phyloP scores from a whole-genome alignment of 1,140 invertebrate species.

The Drosophila pachea region DNA sequence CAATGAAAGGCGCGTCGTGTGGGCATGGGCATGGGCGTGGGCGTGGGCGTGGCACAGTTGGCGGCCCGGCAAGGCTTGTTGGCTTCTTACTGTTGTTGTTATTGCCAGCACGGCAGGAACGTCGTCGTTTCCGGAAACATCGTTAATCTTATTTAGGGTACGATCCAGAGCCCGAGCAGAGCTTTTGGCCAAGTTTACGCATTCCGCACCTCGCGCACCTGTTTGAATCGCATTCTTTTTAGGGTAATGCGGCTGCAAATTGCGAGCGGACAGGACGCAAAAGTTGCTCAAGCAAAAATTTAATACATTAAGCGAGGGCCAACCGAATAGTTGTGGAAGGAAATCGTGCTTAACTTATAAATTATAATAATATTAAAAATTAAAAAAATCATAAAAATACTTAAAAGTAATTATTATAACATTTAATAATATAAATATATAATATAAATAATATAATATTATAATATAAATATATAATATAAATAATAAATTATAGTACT shows the following conservation, averaged over 20 bases:
- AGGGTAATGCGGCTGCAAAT: conserved; percentile 13
- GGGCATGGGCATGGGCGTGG: conserved; percentile 23
- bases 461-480: background rate
- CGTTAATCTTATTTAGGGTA: conserved; percentile 68
- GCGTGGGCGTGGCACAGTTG: conserved; percentile 2
- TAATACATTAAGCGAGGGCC: conserved; percentile 3
- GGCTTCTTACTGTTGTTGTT: conserved; percentile 21
- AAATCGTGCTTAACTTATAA: too few relatives aligned
- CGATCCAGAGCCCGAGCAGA: conserved; percentile 21
- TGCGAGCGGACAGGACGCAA: background rate
- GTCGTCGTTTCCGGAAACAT: conserved; percentile 18
- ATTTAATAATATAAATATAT: too few relatives aligned
- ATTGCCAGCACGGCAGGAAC: conserved; percentile 8
- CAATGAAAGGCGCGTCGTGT: conserved; percentile 39
- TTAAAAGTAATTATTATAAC: too few relatives aligned
- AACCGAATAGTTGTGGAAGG: background rate
- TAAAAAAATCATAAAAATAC: too few relatives aligned
- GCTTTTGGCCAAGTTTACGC: conserved; percentile 35
- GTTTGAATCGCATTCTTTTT: conserved; percentile 20
- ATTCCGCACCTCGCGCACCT: conserved; percentile 22
- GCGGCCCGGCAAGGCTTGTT: conserved; percentile 33
- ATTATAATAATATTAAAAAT: too few relatives aligned
- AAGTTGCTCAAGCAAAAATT: conserved; percentile 12
- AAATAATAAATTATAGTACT: background rate
- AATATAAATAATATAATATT: background rate